Base-by-base conservation (phyloP, 2,797 vertebrate genomes). In the Oophaga sylvatica region DNA sequence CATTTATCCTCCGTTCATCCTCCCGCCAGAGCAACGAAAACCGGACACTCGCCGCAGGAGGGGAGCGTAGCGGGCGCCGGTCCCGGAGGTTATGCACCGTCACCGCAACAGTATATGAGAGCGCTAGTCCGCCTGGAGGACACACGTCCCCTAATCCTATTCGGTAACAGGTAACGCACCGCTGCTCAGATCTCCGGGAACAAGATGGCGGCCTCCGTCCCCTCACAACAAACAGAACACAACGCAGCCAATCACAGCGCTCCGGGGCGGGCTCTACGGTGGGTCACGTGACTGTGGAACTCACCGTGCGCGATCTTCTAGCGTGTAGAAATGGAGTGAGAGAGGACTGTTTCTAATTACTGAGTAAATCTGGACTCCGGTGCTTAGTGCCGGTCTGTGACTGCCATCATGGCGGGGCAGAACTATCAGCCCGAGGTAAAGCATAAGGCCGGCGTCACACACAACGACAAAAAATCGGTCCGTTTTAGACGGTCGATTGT, bases 1-100 rank as follows among this genome's bases (percentile, higher is more conserved):
- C 98, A 99, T 99, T 98, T 98, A 99, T 98, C 97, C 97, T 97
- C 97, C 97, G 97, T 97, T 97, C 97, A 98, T 98, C 96, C 95
- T 97, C 95, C 95, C 95, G 95, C 94, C 93, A 79, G 92, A 93
- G 92, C 92, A 91, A 93, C 92, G 92, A 91, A 91, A 94, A 92
- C 91, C 93, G 88, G 91, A 90, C 90, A 92, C 90, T 91, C 90
- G 85, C 89, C 90, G 88, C 81, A 62, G 80, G 79, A 88, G 60
- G 48, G 53, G 60, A 79, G 62, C 75, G 84, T 57, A 76, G 22
- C 70, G 67, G 48, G 68, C 20, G 22, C 56, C 81, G 68, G 56
- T 82, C 45, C 45, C 2, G 59, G 65, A 7, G 12, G 29, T 83
- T 31, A 3, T 0, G 10, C 1, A 41, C 2, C 29, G 15, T n/a